A percentile compares a stretch with the other conserved stretches of the same genome.
These are phyloP conservation scores for Pyrochroa serraticornis DNA, from an alignment of 2,888 invertebrate genomes.

Conservation along the genomic window DNA sequence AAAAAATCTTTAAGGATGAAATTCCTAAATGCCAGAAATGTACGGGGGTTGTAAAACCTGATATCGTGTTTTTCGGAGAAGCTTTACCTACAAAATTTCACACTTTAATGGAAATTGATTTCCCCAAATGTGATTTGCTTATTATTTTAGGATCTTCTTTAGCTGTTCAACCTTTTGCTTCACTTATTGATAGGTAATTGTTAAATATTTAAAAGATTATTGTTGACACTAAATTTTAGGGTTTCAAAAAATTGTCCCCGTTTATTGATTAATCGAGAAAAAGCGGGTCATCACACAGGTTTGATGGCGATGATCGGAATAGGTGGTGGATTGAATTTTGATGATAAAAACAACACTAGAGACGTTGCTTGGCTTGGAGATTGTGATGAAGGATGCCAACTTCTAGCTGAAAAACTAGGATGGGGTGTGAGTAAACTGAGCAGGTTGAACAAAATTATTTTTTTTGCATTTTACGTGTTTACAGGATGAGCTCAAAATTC, in stretches of 20 bases:
- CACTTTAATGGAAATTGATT: slow-evolving; percentile 71
- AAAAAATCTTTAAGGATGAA: slow-evolving; percentile 72
- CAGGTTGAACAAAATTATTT: too few species aligned
- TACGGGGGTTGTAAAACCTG: slow-evolving; percentile 85
- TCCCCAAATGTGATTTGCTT: slow-evolving; percentile 85
- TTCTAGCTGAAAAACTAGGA: slow-evolving; percentile 76
- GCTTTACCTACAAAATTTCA: slow-evolving; percentile 82
- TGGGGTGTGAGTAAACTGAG: slow-evolving; percentile 69
- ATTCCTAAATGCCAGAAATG: slow-evolving; percentile 77
- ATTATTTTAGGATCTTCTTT: slow-evolving; percentile 96
- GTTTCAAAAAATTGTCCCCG: slow-evolving; percentile 77
- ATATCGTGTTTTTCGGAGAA: slow-evolving; percentile 96
- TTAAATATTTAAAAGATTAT: slow-evolving; percentile 23
- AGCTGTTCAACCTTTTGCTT: slow-evolving; percentile 93
- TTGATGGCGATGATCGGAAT: slow-evolving; percentile 54
- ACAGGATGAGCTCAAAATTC: too few species aligned
- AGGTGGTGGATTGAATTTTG: slow-evolving; percentile 73
- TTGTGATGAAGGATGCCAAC: slow-evolving; percentile 80
- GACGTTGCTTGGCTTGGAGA: slow-evolving; percentile 85
- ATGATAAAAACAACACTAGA: slow-evolving; percentile 65
- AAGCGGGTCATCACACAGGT: slow-evolving; percentile 62
- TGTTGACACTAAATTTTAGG: slow-evolving; percentile 51
- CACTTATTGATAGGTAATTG: slow-evolving; percentile 77
- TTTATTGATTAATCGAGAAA: slow-evolving; percentile 85
- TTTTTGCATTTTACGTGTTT: too few species aligned